A percentile compares a stretch with the other conserved stretches of the same genome.
Conservation (phyloP, 2,888 invertebrate species). For the Sminthurinus aureus region DNA sequence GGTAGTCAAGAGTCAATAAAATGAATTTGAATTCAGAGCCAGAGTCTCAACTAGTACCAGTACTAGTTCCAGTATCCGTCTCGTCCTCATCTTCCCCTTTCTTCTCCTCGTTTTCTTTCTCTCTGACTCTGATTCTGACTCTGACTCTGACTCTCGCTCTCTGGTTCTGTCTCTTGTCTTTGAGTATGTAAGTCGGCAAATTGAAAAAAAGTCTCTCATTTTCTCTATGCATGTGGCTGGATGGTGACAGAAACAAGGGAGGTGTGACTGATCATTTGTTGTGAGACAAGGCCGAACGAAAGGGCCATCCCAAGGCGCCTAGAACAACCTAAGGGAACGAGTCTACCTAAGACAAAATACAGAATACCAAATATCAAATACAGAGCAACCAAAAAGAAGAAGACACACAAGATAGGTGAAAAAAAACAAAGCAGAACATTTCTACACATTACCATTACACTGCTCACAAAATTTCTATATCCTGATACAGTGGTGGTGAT, state of each 20-base stretch:
- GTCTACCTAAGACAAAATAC: slow-evolving; percentile 21
- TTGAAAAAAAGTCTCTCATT: slow-evolving; percentile 48
- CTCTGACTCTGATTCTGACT: not conserved
- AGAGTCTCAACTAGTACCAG: too few relatives aligned
- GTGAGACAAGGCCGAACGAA: slow-evolving; percentile 60
- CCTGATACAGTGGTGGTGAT: not conserved
- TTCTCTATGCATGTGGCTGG: slow-evolving; percentile 42
- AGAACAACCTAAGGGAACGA: slow-evolving; percentile 57
- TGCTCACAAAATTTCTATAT: not conserved
- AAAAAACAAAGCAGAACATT: slow-evolving; percentile 2
- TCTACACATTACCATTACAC: not conserved
- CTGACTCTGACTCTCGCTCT: not conserved
- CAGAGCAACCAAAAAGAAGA: not conserved
- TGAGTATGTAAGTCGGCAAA: slow-evolving; percentile 16
- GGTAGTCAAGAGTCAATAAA: slow-evolving; percentile 27
- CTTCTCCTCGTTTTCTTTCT: not conserved
- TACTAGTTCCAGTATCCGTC: not conserved
- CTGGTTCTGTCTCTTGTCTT: not conserved
- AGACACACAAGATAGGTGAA: not conserved
- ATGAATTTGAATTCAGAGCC: not conserved
- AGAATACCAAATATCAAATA: slow-evolving; percentile 14
- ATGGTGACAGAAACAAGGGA: slow-evolving; percentile 60
- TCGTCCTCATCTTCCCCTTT: slow-evolving; percentile 11
- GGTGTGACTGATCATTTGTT: slow-evolving; percentile 61
- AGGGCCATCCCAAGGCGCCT: slow-evolving; percentile 60